Percentiles rank a stretch among this genome's conserved stretches.
phyloP scores from a whole-genome alignment of 2,113 vertebrate species.

The Mesoclemmys tuberculata region DNA sequence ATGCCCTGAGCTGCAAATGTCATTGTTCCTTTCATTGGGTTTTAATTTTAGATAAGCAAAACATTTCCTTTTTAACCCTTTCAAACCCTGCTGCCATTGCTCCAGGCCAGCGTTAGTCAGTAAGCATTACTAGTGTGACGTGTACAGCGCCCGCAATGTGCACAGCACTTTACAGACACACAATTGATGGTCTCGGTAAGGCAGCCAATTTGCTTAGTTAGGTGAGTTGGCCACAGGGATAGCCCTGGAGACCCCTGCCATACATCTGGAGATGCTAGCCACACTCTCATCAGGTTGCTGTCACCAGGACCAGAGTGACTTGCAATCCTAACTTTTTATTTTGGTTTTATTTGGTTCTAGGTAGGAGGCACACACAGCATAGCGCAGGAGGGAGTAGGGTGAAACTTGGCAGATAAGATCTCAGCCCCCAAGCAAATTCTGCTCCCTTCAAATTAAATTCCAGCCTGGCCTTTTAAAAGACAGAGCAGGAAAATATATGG shows the following conservation, averaged over 20 bases:
- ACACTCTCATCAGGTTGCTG: neutral
- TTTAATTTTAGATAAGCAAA: constrained; percentile 56
- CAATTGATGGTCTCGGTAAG: constrained; percentile 18
- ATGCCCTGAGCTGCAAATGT: constrained; percentile 21
- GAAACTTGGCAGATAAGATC: constrained; percentile 32
- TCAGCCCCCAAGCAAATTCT: neutral
- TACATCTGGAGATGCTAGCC: neutral
- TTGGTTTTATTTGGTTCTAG: neutral
- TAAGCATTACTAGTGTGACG: constrained; percentile 56
- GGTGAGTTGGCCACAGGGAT: neutral
- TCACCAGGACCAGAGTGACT: neutral
- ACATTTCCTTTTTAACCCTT: constrained; percentile 49
- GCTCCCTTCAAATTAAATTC: neutral
- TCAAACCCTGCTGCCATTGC: constrained; percentile 52
- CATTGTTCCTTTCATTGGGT: constrained; percentile 54
- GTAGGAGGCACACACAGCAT: too few species aligned
- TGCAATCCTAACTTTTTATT: neutral
- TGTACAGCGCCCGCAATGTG: constrained; percentile 49
- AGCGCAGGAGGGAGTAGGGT: neutral
- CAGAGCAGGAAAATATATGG: neutral
- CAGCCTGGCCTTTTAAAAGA: neutral
- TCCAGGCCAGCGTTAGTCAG: constrained; percentile 28
- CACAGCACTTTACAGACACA: neutral
- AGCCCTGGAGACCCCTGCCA: neutral
- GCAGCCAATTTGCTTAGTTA: neutral